Conservation (phyloP, 1,140 invertebrate genomes). For the Scaptomyza montana region DNA sequence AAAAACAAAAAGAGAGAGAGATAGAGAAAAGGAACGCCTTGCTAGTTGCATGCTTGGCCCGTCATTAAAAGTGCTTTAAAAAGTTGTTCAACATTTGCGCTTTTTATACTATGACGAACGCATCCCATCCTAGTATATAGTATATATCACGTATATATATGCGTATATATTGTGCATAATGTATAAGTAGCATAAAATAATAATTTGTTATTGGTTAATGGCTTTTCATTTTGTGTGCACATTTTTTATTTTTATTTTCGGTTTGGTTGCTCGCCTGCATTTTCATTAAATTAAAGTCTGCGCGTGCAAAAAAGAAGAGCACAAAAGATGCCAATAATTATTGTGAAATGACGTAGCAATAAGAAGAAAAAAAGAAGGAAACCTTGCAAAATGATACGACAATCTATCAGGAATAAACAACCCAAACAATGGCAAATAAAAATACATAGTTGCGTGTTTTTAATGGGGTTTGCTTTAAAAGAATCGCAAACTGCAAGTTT, state of each 20-base stretch:
- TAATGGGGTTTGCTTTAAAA: not conserved
- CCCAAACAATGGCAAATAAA: not conserved
- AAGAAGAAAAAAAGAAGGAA: not conserved
- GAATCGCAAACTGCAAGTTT: not conserved
- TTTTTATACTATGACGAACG: conserved; percentile 3
- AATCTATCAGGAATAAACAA: not conserved
- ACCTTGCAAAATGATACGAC: not conserved
- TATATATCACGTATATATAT: not conserved
- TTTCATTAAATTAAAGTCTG: conserved; percentile 71
- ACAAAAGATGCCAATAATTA: conserved; percentile 7
- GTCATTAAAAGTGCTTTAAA: conserved; percentile 53
- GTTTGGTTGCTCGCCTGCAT: conserved; percentile 46
- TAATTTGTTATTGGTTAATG: conserved; percentile 68
- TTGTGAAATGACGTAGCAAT: not conserved
- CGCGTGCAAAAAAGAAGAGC: not conserved
- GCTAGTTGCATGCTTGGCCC: conserved; percentile 34
- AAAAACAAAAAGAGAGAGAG: not conserved
- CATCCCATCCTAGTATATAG: not conserved
- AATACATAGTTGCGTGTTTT: not conserved
- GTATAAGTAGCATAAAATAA: conserved; percentile 52
- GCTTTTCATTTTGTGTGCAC: conserved; percentile 62
- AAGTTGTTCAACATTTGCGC: conserved; percentile 35
- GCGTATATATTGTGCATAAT: not conserved
- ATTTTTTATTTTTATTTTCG: conserved; percentile 2
- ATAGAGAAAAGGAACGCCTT: conserved; percentile 19